Evolutionary conservation across 2,888 invertebrate species (phyloP), one percentile per base, ranked within the genome.

Genomic region (Drosophila tanythrix): DNA sequence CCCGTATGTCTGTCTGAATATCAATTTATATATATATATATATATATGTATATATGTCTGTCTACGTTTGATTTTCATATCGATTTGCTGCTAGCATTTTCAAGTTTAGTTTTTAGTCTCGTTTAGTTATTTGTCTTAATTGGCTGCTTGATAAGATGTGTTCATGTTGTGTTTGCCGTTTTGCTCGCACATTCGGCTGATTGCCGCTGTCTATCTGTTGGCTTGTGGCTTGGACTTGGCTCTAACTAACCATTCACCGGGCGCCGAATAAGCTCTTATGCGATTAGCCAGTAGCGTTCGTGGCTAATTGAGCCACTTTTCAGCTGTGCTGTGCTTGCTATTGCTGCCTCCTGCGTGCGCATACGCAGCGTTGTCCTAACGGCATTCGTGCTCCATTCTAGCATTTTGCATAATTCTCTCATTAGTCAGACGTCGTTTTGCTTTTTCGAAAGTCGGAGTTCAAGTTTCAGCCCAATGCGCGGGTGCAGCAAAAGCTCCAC

Each of bases 101-200:
- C 83, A 71, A 88, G 76, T 75, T 81, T 68, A 62, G 76, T 72
- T 67, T 72, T 66, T 70, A 56, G 69, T 68, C 50, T 68, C 68
- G 69, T 68, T 70, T 63, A 76, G 82, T 82, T 89, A 82, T 82
- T 81, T 80, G 88, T 87, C 87, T 87, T 87, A 87, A 87, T 87
- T 87, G 87, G 89, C 86, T 76, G 73, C 38, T 79, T 60, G 87
- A 87, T 87, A 87, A 87, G 87, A 90, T 90, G 81, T 89, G 90
- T 79, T 81, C 81, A 82, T 88, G 81, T 82, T 67, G 74, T 67
- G 76, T 59, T 78, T 59, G 60, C 68, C 69, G 79, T 78, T 81
- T 73, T 79, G 78, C 73, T 78, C 56, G 69, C 58, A 48, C 73
- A 55, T 62, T 64, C 64, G 40, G 57, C 15, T 52, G 78, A 77